phyloP scores from a whole-genome alignment of 2,888 invertebrate genomes.

The Apamea anceps region DNA sequence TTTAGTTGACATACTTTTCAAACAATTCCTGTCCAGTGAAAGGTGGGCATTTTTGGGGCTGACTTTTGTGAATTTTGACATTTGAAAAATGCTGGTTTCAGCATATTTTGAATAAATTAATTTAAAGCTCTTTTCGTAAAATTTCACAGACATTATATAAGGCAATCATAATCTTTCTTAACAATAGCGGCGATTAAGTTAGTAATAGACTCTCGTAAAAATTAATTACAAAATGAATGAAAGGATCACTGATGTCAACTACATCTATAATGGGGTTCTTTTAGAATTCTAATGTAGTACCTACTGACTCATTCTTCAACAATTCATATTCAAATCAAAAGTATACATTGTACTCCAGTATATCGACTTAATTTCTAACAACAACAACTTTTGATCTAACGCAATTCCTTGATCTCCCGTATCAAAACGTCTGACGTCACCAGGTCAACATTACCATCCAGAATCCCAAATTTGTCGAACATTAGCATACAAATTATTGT shows the following conservation, averaged over 20 bases:
- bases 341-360: neutral
- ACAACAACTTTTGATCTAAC: conserved; percentile 20
- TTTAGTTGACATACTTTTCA: neutral
- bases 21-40: conserved; percentile 16
- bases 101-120: conserved; percentile 14
- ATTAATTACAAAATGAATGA: neutral
- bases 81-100: conserved; percentile 26
- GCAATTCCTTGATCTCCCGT: conserved; percentile 22
- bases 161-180: neutral
- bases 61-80: conserved; percentile 22
- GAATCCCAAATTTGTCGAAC: conserved; percentile 48
- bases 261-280: neutral
- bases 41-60: neutral
- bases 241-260: neutral
- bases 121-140: neutral
- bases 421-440: conserved; percentile 40
- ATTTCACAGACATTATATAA: conserved; percentile 11
- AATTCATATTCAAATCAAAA: conserved; percentile 24
- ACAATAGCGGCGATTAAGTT: neutral
- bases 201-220: neutral
- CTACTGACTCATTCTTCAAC: neutral
- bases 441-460: conserved; percentile 58
- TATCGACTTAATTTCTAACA: conserved; percentile 7
- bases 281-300: neutral
- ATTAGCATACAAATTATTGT: conserved; percentile 67